Base-by-base conservation (phyloP, 2,113 vertebrate genomes). In the Vidua macroura region DNA sequence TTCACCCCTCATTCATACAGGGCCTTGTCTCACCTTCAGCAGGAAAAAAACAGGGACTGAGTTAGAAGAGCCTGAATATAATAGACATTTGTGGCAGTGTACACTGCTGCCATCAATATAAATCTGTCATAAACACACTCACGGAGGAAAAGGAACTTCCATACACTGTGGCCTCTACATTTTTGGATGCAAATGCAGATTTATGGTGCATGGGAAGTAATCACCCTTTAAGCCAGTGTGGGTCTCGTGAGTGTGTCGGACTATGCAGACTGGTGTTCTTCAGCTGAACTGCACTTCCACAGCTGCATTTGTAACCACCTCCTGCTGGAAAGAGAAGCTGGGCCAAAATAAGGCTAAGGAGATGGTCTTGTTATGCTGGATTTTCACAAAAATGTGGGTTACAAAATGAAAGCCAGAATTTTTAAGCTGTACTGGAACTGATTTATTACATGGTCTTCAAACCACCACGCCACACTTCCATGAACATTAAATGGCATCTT, bases 51-150 rank as follows among this genome's bases (percentile, higher is more conserved):
- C 69, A 86, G 94, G 85, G 95, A 90, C 97, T 91, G 94, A 97
- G 95, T 95, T 87, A 97, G 96, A 82, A 96, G 95, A 96, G 93
- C 96, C 82, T 86, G 97, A 96, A 96, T 96, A 97, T 96, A 98
- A 98, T 93, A 96, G 97, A 97, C 95, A 93, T 88, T 97, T 98
- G 97, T 97, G 94, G 95, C 96, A 79, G 63, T 72, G 94, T 60
- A 80, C 93, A 79, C 92, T 63, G 74, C 55, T 93, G 97, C 97
- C 97, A 97, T 98, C 98, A 96, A 96, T 97, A 98, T 97, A 98
- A 98, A 98, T 97, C 96, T 97, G 97, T 97, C 98, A 98, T 52
- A 97, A 98, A 96, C 97, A 97, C 93, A 90, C 92, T 95, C 63
- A 13, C 87, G 30, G 70, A 98, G 97, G 97, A 98, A 98, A 97